Evolutionary conservation across 1,140 invertebrate genomes (phyloP).

Genomic region (Drosophila pseudoananassae): DNA sequence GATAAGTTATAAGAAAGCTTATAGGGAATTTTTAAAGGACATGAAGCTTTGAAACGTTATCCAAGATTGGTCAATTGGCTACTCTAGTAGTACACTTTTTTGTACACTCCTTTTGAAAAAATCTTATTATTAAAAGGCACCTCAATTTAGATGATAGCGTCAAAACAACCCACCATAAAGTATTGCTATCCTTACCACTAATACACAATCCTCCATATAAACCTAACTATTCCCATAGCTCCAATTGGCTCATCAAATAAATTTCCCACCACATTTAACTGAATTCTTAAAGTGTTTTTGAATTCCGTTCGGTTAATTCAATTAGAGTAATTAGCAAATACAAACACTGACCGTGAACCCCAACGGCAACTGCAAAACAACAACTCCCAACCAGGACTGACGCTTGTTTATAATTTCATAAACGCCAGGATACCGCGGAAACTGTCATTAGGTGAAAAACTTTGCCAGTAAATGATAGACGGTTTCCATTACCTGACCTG

Average conservation of each 20-base stretch:
- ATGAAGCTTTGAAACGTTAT: no score
- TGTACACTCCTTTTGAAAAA: no score
- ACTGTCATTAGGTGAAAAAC: constrained; percentile 48
- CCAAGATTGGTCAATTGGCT: no score
- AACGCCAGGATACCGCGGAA: constrained; percentile 17
- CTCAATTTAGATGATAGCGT: no score
- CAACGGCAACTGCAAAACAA: constrained; percentile 15
- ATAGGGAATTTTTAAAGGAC: no score
- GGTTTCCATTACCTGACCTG: constrained; percentile 63
- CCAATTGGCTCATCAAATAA: neutral
- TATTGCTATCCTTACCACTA: no score
- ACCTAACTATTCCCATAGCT: constrained; percentile 1
- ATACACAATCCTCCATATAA: neutral
- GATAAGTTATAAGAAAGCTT: neutral
- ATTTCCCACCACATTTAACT: neutral
- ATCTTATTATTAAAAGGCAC: no score
- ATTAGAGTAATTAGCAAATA: constrained; percentile 67
- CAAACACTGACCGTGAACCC: constrained; percentile 29
- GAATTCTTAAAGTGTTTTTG: constrained; percentile 21
- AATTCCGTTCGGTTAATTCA: constrained; percentile 27
- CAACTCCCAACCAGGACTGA: constrained; percentile 1
- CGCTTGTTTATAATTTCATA: constrained; percentile 63
- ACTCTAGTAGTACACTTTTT: no score
- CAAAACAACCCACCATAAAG: no score
- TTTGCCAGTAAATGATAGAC: constrained; percentile 41